phyloP scores from a whole-genome alignment of 2,797 vertebrate genomes.

The Coreius guichenoti region DNA sequence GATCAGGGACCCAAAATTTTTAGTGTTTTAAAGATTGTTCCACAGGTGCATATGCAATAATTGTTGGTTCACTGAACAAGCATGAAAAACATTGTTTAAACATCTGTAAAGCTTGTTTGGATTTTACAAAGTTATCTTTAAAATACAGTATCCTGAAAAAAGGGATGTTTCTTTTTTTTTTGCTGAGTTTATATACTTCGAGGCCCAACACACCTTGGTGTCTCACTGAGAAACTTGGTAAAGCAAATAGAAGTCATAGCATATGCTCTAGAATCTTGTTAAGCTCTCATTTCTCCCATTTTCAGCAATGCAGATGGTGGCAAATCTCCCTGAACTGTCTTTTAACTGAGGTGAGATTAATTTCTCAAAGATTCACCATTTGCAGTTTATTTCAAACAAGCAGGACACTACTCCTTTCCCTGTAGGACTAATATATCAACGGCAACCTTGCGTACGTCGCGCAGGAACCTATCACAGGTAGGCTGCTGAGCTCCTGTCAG shows the following conservation, averaged over 20 bases:
- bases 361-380: conserved; percentile 65
- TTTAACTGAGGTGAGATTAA: conserved; percentile 66
- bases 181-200: not conserved
- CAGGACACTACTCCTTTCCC: conserved; percentile 71
- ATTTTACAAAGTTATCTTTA: not conserved
- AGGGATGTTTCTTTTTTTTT: not conserved
- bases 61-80: not conserved
- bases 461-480: conserved; percentile 75
- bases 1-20: not conserved
- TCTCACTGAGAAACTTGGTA: not conserved
- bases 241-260: not conserved
- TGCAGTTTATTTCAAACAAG: conserved; percentile 74
- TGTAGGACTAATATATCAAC: conserved; percentile 79
- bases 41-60: not conserved
- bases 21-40: not conserved
- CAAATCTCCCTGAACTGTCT: conserved; percentile 67
- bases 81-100: not conserved
- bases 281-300: conserved; percentile 9
- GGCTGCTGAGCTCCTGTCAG: conserved; percentile 78
- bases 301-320: conserved; percentile 38
- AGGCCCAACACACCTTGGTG: not conserved
- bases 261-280: not conserved
- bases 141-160: not conserved
- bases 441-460: conserved; percentile 71
- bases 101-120: not conserved